These are phyloP conservation scores for Struthidea cinerea DNA, from an alignment of 2,113 vertebrate species.

Conservation along the genomic window DNA sequence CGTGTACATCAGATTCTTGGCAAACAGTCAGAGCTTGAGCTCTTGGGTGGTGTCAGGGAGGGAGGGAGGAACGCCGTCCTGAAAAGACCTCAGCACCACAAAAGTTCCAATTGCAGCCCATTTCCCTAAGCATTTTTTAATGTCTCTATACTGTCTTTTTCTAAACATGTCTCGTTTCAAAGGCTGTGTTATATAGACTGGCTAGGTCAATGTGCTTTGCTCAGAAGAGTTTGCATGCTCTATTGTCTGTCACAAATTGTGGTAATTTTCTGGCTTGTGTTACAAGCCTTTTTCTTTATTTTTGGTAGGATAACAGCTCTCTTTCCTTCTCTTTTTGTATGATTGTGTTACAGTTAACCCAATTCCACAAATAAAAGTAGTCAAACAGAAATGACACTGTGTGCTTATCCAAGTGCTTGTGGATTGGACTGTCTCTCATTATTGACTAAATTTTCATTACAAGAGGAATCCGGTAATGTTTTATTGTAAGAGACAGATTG, in stretches of 20 bases:
- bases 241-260: conserved; percentile 41
- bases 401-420: conserved; percentile 46
- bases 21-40: neutral
- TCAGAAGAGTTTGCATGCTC: neutral
- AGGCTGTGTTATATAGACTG: neutral
- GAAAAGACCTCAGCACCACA: neutral
- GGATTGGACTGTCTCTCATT: conserved; percentile 3
- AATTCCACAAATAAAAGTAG: conserved; percentile 52
- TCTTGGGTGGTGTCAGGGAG: neutral
- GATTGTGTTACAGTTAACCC: conserved; percentile 39
- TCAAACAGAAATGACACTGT: conserved; percentile 32
- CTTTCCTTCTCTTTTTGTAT: conserved; percentile 29
- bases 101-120: neutral
- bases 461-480: neutral
- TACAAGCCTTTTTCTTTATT: conserved; percentile 49
- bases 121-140: neutral
- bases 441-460: conserved; percentile 30
- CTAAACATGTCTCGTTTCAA: neutral
- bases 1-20: conserved; percentile 44
- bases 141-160: neutral
- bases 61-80: neutral
- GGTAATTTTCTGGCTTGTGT: conserved; percentile 40
- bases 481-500: neutral
- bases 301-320: neutral
- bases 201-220: neutral